phyloP scores from a whole-genome alignment of 2,888 invertebrate genomes.

The Cephus spinipes region DNA sequence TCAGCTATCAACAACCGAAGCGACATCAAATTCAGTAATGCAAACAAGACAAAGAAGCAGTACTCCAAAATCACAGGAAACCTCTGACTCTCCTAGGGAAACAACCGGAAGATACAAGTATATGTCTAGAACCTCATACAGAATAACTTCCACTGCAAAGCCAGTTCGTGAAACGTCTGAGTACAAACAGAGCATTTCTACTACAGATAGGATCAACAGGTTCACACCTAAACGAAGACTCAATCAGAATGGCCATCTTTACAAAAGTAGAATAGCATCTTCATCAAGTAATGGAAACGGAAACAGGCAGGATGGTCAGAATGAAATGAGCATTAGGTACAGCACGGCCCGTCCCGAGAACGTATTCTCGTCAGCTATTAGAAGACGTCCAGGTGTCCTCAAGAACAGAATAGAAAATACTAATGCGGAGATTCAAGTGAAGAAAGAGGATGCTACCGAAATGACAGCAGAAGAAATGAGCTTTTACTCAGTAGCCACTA shows the following conservation, averaged over 20 bases:
- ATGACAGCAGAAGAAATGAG: slow-evolving; percentile 68
- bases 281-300: slow-evolving; percentile 23
- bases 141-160: slow-evolving; percentile 45
- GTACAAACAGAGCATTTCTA: slow-evolving; percentile 21
- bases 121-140: slow-evolving; percentile 51
- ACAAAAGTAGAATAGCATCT: slow-evolving; percentile 50
- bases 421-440: slow-evolving; percentile 32
- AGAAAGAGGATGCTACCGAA: slow-evolving; percentile 69
- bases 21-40: neutral
- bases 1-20: slow-evolving; percentile 31
- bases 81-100: slow-evolving; percentile 34
- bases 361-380: slow-evolving; percentile 50
- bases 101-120: slow-evolving; percentile 55
- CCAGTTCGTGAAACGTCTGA: slow-evolving; percentile 29
- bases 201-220: slow-evolving; percentile 48
- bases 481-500: slow-evolving; percentile 68
- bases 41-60: slow-evolving; percentile 9
- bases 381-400: slow-evolving; percentile 46
- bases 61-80: slow-evolving; percentile 26
- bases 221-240: slow-evolving; percentile 55
- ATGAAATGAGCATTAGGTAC: slow-evolving; percentile 28
- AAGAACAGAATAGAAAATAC: slow-evolving; percentile 44
- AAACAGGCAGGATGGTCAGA: slow-evolving; percentile 17
- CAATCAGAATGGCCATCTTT: slow-evolving; percentile 43
- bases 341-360: slow-evolving; percentile 52